Conservation (phyloP, 2,888 invertebrate genomes). For the Chymomyza fuscimana region DNA sequence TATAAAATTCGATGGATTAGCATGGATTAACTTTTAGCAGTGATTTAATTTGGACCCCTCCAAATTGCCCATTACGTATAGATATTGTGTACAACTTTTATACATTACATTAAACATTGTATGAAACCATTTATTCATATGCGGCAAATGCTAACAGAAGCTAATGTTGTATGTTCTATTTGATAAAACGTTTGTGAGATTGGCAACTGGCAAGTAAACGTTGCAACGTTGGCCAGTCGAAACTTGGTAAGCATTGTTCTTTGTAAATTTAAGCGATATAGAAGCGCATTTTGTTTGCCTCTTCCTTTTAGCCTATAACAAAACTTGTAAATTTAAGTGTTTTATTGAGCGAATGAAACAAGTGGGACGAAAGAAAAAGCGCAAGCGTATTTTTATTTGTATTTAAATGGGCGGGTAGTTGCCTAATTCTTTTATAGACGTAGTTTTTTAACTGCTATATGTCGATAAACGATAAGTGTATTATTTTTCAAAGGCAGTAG, state of each 20-base stretch:
- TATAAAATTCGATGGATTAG: not conserved
- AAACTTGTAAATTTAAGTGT: constrained; percentile 55
- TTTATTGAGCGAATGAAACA: constrained; percentile 60
- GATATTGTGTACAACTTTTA: not conserved
- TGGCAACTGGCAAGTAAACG: too few species aligned
- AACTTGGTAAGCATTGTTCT: not conserved
- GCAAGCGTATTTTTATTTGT: too few species aligned
- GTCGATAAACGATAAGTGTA: not conserved
- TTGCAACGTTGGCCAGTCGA: not conserved
- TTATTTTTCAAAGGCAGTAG: too few species aligned
- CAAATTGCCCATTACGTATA: not conserved
- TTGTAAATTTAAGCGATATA: not conserved
- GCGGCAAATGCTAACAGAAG: not conserved
- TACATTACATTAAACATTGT: not conserved
- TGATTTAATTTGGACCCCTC: not conserved
- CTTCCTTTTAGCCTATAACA: constrained; percentile 50
- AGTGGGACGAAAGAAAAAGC: constrained; percentile 45
- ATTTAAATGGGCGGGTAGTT: too few species aligned
- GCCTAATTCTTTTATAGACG: too few species aligned
- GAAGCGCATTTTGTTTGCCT: not conserved
- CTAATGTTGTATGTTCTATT: not conserved
- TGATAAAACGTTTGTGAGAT: not conserved
- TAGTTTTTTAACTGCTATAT: not conserved
- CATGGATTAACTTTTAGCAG: not conserved
- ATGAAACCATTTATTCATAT: not conserved